Conservation (phyloP, 2,113 vertebrate genomes). For the Abramis brama region DNA sequence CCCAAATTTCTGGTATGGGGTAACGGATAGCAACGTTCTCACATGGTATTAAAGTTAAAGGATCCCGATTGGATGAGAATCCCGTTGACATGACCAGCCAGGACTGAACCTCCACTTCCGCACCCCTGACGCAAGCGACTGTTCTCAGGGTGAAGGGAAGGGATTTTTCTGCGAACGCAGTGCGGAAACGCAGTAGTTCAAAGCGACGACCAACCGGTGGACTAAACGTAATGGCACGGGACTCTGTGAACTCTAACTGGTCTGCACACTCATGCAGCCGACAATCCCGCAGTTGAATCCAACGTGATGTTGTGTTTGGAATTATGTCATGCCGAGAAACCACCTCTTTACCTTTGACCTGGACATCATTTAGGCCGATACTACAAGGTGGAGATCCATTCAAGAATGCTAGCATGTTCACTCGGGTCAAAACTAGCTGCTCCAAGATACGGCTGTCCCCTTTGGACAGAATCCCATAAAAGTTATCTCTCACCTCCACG, state of each 20-base stretch:
- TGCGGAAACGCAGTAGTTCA: conserved; percentile 85
- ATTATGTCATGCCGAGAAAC: conserved; percentile 89
- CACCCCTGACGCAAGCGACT: conserved; percentile 80
- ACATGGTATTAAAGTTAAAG: conserved; percentile 84
- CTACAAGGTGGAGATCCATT: conserved; percentile 83
- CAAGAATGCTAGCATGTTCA: conserved; percentile 84
- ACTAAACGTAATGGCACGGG: conserved; percentile 78
- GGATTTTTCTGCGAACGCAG: conserved; percentile 82
- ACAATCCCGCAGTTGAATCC: conserved; percentile 83
- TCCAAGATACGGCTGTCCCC: conserved; percentile 77
- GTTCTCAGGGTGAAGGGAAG: conserved; percentile 87
- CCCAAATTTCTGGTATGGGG: conserved; percentile 85
- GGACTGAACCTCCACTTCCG: conserved; percentile 89
- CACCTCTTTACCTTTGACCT: conserved; percentile 86
- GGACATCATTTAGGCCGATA: conserved; percentile 85
- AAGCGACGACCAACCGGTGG: conserved; percentile 83
- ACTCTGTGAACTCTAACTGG: conserved; percentile 75
- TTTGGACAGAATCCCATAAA: conserved; percentile 81
- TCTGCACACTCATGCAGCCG: conserved; percentile 82
- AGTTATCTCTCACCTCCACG: conserved; percentile 84
- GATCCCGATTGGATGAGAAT: conserved; percentile 84
- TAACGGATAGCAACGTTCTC: conserved; percentile 88
- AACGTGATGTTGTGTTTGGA: conserved; percentile 87
- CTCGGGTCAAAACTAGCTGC: conserved; percentile 80
- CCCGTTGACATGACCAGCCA: conserved; percentile 88